Evolutionary conservation across 2,113 vertebrate genomes (phyloP).

Genomic region (Dolichotis patagonum): DNA sequence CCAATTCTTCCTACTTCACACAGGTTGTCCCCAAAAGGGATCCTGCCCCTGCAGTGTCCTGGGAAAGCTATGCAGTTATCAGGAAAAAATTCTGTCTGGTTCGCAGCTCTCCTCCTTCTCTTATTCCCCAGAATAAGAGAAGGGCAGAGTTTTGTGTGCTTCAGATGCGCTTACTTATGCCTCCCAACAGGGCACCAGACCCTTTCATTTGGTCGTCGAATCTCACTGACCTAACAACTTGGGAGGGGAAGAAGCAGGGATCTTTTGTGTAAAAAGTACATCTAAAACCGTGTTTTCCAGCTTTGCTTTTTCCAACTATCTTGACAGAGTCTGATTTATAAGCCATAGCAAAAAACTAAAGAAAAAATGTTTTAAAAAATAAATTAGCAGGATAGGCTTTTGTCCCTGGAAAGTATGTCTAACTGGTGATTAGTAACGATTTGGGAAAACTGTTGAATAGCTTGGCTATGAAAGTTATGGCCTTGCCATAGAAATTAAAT

Average conservation of each 20-base stretch:
- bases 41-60: not conserved
- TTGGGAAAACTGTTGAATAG: not conserved
- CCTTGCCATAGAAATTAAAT: not conserved
- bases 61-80: not conserved
- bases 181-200: not conserved
- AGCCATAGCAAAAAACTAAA: not conserved
- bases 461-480: not conserved
- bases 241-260: not conserved
- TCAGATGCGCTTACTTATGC: not conserved
- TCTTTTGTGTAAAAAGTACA: not conserved
- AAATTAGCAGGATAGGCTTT: not conserved
- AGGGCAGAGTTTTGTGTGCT: not conserved
- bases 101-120: not conserved
- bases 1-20: not conserved
- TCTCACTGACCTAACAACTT: not conserved
- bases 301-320: not conserved
- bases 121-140: not conserved
- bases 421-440: not conserved
- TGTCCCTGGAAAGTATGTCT: not conserved
- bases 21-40: not conserved
- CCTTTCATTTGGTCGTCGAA: not conserved
- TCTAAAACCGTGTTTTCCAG: not conserved
- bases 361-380: not conserved
- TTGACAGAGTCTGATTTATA: not conserved
- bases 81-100: not conserved